A percentile compares a stretch with the other conserved stretches of the same genome.
Conservation (phyloP, 2,888 invertebrate species). For the Laspeyria flexula region DNA sequence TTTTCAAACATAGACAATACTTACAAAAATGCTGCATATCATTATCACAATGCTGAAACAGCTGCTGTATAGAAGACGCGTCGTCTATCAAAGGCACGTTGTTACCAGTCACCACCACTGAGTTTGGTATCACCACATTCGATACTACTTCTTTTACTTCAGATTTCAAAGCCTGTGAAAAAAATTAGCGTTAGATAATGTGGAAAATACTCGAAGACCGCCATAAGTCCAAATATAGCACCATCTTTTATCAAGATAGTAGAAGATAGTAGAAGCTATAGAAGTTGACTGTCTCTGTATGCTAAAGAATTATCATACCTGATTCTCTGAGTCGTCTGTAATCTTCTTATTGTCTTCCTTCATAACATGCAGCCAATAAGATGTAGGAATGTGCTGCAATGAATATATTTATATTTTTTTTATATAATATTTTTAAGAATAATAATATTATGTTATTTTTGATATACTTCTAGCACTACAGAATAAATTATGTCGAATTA, state of each 20-base stretch:
- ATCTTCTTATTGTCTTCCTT: constrained; percentile 62
- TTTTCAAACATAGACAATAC: constrained; percentile 34
- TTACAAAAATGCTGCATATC: constrained; percentile 78
- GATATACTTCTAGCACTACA: too few relatives aligned
- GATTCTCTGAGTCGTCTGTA: constrained; percentile 32
- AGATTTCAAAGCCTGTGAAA: constrained; percentile 54
- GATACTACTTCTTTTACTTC: constrained; percentile 62
- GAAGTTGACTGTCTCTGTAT: neutral
- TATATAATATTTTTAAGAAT: too few relatives aligned
- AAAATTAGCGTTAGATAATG: neutral
- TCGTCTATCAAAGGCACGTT: constrained; percentile 58
- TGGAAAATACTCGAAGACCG: neutral
- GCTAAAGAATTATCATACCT: constrained; percentile 45
- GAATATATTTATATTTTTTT: neutral
- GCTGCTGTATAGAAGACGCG: constrained; percentile 57
- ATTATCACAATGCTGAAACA: constrained; percentile 66
- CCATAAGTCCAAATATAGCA: too few relatives aligned
- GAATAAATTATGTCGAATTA: too few relatives aligned
- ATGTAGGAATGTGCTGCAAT: constrained; percentile 74
- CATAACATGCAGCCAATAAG: constrained; percentile 70
- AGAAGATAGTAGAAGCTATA: too few relatives aligned
- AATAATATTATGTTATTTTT: too few relatives aligned
- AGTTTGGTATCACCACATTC: constrained; percentile 46
- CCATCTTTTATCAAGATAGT: too few relatives aligned
- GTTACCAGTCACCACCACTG: constrained; percentile 60